These are phyloP conservation scores for Melanotaenia maccullochi DNA, from an alignment of 2,797 vertebrate species.

Conservation along the genomic window DNA sequence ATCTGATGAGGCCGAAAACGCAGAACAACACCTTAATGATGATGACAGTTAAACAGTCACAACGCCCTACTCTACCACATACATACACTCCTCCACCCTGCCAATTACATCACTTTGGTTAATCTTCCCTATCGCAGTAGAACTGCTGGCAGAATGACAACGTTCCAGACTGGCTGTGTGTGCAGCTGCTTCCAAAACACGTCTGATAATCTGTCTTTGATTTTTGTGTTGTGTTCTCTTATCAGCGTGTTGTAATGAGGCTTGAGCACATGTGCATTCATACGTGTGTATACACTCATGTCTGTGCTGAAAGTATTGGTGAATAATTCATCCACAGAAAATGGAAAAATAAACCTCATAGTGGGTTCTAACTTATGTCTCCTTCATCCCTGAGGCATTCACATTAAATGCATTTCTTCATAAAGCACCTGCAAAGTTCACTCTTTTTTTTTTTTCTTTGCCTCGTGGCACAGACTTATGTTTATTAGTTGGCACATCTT, in stretches of 20 bases:
- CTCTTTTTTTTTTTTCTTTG: neutral
- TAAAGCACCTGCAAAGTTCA: neutral
- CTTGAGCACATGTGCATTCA: neutral
- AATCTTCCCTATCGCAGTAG: conserved; percentile 58
- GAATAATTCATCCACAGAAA: neutral
- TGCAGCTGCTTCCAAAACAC: conserved; percentile 31
- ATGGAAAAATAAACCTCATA: neutral
- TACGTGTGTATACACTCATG: neutral
- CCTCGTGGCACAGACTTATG: neutral
- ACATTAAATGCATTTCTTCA: neutral
- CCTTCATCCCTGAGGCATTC: neutral
- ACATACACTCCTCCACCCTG: conserved; percentile 38
- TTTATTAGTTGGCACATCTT: neutral
- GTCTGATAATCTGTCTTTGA: neutral
- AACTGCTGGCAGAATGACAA: conserved; percentile 50
- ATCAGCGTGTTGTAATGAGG: neutral
- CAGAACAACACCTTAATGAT: conserved; percentile 53
- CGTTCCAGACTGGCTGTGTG: conserved; percentile 24
- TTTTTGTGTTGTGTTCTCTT: conserved; percentile 12
- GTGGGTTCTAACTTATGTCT: neutral
- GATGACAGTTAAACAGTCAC: conserved; percentile 52
- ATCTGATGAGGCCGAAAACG: conserved; percentile 55
- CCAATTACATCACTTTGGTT: conserved; percentile 68
- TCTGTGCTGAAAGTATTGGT: neutral
- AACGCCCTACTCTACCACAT: conserved; percentile 8